Evolutionary conservation across 2,113 vertebrate species (phyloP).

Genomic region (Zosterops lateralis): DNA sequence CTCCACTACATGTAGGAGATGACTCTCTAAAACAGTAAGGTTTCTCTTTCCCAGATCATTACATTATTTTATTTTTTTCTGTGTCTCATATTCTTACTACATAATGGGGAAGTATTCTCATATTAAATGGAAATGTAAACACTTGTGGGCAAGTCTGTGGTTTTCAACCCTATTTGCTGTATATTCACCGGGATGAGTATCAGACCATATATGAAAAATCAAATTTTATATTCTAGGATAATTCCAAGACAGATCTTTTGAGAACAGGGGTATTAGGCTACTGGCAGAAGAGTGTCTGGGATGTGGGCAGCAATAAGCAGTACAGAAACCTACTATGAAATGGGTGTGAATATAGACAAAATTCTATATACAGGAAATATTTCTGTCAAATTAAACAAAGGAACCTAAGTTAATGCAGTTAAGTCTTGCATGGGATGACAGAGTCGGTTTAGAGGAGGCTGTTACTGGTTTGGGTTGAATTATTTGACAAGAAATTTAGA

Average conservation of each 20-base stretch:
- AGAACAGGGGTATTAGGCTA: neutral
- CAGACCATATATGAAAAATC: neutral
- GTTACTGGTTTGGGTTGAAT: neutral
- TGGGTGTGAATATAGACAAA: neutral
- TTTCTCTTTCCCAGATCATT: neutral
- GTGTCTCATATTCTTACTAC: neutral
- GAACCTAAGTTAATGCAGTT: neutral
- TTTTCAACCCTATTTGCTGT: neutral
- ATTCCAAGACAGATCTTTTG: neutral
- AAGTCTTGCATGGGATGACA: neutral
- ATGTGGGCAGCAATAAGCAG: neutral
- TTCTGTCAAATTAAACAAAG: neutral
- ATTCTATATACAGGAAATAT: neutral
- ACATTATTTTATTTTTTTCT: neutral
- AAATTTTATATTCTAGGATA: neutral
- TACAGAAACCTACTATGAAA: neutral
- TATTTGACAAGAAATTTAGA: neutral
- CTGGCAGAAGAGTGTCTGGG: neutral
- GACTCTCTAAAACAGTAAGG: neutral
- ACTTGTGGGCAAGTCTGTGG: neutral
- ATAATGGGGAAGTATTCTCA: neutral
- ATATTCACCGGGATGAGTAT: neutral
- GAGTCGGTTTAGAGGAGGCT: neutral
- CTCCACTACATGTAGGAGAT: neutral
- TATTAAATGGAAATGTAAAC: constrained; percentile 1